Base-by-base conservation (phyloP, 2,113 vertebrate genomes). In the Pseudonaja textilis region DNA sequence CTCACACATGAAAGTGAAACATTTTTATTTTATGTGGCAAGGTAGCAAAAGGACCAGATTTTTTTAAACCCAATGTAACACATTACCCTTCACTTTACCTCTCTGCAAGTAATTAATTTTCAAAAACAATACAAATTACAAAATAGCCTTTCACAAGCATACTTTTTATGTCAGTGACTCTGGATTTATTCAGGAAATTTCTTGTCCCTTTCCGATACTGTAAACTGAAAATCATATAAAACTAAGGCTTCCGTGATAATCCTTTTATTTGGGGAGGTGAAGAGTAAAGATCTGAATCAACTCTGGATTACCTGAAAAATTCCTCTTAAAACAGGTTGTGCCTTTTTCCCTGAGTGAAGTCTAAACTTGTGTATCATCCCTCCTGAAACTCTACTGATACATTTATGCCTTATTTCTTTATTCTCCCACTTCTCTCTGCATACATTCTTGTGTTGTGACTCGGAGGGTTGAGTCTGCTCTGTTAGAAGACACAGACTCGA, bases 11-110 rank as follows among this genome's bases (percentile, higher is more conserved):
- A 85, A 88, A 86, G n/a, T 86, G 39, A 92, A 89, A 90, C 7
- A 5, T 5, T 86, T 93, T 90, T 90, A 93, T 93, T 90, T 85
- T 61, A 25, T 25, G 23, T 89, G 25, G 20, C 42, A 93, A 11
- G 22, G 34, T 34, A 90, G 45, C 74, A 90, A 25, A 86, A 90
- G 45, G 45, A 54, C 10, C 39, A 81, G 54, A 52, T 86, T 61
- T 42, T 59, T 56, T 34, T 23, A 61, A 86, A 87, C 3, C 23
- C 45, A 61, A 39, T 5, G 25, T 42, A 90, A 52, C 25, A 23
- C 18, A 93, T 61, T 42, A 69, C 20, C 14, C 45, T 52, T 59
- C 16, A 22, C 74, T 81, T 52, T 54, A 9, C 23, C 26, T 61
- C 20, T 61, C 6, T 26, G 22, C 29, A 86, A 39, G 74, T 87